Evolutionary conservation across 2,113 vertebrate species (phyloP).

Genomic region (Rhinoderma darwinii): DNA sequence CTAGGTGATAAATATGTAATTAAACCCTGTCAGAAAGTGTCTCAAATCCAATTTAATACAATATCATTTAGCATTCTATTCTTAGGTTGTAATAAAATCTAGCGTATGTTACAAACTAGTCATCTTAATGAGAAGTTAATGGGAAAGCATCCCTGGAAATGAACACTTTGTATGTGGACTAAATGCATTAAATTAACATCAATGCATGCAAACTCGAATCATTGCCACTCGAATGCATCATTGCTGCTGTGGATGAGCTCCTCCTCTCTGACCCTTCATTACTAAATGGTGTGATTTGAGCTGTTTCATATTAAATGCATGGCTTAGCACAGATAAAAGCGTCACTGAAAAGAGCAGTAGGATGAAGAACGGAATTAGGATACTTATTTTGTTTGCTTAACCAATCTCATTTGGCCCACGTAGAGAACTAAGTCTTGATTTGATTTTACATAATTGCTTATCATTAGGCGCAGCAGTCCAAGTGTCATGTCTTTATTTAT

Average conservation of each 20-base stretch:
- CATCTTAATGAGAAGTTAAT: slow-evolving; percentile 79
- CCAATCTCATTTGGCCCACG: slow-evolving; percentile 81
- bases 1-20: slow-evolving; percentile 19
- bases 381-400: slow-evolving; percentile 83
- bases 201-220: slow-evolving; percentile 79
- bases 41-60: slow-evolving; percentile 39
- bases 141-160: slow-evolving; percentile 67
- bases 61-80: slow-evolving; percentile 36
- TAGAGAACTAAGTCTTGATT: slow-evolving; percentile 77
- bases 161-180: slow-evolving; percentile 63
- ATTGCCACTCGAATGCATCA: slow-evolving; percentile 68
- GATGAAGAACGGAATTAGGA: slow-evolving; percentile 79
- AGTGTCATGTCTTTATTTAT: slow-evolving; percentile 81
- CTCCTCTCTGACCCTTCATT: slow-evolving; percentile 72
- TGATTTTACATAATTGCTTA: slow-evolving; percentile 83
- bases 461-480: slow-evolving; percentile 81
- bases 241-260: slow-evolving; percentile 65
- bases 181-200: slow-evolving; percentile 73
- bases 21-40: not conserved
- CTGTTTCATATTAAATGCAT: slow-evolving; percentile 90
- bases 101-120: slow-evolving; percentile 77
- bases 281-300: slow-evolving; percentile 83
- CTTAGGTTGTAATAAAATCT: slow-evolving; percentile 46
- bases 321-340: slow-evolving; percentile 82
- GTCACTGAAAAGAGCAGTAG: slow-evolving; percentile 78